Conservation (phyloP, 2,113 vertebrate species). For the Vombatus ursinus region DNA sequence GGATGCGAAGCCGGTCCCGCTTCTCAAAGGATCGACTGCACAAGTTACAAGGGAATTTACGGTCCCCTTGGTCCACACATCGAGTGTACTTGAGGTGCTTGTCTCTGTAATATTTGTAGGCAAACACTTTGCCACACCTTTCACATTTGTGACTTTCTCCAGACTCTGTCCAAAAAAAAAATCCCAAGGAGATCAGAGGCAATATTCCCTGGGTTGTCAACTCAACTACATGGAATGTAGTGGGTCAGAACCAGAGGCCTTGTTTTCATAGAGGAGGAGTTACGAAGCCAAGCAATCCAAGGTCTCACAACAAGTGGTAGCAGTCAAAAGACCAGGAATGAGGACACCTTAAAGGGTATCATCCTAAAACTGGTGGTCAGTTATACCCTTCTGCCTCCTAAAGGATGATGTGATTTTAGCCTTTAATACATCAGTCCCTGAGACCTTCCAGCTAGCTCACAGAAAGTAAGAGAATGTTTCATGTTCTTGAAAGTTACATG, state of each 20-base stretch:
- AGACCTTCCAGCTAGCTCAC: slow-evolving; percentile 18
- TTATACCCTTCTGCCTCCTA: slow-evolving; percentile 31
- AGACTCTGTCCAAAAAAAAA: slow-evolving; percentile 83
- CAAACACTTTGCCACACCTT: slow-evolving; percentile 96
- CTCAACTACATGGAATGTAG: too few species aligned
- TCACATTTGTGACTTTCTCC: slow-evolving; percentile 96
- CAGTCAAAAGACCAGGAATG: background rate
- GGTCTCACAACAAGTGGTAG: background rate
- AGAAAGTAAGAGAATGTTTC: background rate
- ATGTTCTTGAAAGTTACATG: background rate
- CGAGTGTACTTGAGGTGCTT: slow-evolving; percentile 98
- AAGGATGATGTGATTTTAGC: slow-evolving; percentile 46
- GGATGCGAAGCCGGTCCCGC: slow-evolving; percentile 94
- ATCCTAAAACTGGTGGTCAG: background rate
- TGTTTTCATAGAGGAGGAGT: background rate
- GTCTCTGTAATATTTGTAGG: slow-evolving; percentile 97
- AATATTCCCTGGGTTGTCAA: too few species aligned
- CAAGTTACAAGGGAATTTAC: slow-evolving; percentile 96
- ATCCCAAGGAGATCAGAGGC: background rate
- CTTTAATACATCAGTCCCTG: slow-evolving; percentile 5
- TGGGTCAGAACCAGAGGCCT: too few species aligned
- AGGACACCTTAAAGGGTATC: slow-evolving; percentile 46
- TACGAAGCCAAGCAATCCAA: background rate
- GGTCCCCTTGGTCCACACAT: slow-evolving; percentile 96
- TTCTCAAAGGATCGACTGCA: slow-evolving; percentile 98